phyloP scores from a whole-genome alignment of 2,888 invertebrate species.

The Sinhomidia bicolor region DNA sequence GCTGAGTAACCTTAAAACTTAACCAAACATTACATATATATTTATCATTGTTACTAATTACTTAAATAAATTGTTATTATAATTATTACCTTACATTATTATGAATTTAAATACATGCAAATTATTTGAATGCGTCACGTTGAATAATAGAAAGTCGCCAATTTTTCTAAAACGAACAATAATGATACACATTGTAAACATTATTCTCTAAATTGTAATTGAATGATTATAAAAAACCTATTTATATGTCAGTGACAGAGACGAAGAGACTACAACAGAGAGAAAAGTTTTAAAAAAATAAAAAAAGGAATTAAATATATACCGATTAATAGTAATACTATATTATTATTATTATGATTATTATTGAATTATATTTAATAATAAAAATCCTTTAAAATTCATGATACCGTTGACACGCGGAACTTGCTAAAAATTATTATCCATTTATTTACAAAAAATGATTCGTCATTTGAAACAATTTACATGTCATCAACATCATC shows the following conservation, averaged over 20 bases:
- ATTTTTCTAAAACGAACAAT: slow-evolving; percentile 59
- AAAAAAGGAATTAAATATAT: slow-evolving; percentile 27
- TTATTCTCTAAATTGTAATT: background rate
- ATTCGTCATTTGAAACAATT: no score
- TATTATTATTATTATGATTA: background rate
- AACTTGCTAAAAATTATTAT: no score
- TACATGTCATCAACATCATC: background rate
- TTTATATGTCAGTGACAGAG: slow-evolving; percentile 33
- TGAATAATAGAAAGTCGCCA: slow-evolving; percentile 41
- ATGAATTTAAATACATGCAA: background rate
- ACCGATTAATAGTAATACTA: no score
- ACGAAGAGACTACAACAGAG: slow-evolving; percentile 39
- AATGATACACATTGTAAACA: slow-evolving; percentile 32
- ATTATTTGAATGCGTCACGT: slow-evolving; percentile 25
- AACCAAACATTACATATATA: background rate
- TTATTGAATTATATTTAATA: slow-evolving; percentile 18
- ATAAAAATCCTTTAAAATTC: no score
- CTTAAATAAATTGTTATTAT: background rate
- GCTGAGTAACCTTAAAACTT: slow-evolving; percentile 1
- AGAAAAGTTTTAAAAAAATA: slow-evolving; percentile 16
- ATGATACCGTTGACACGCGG: no score
- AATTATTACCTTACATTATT: background rate
- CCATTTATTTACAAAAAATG: no score
- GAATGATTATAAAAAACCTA: background rate
- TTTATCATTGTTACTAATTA: slow-evolving; percentile 18